phyloP scores from a whole-genome alignment of 2,888 invertebrate species.

The Drosophila yooni region DNA sequence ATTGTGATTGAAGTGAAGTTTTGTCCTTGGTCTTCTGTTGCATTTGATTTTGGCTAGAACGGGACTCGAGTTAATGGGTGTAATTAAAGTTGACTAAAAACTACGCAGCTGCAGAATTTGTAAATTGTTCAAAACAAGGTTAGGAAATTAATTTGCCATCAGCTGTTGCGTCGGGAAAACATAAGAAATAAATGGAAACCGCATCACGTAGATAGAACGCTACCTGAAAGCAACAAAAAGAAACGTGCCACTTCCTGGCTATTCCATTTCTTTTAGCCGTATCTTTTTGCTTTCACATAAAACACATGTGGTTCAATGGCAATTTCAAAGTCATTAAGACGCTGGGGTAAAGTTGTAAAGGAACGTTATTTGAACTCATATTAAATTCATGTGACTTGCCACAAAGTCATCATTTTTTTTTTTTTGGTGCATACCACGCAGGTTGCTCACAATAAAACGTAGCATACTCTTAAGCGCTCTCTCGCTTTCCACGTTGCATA shows the following conservation, averaged over 20 bases:
- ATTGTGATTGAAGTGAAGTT: neutral
- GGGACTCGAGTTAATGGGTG: neutral
- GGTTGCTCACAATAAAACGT: conserved; percentile 27
- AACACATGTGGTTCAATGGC: conserved; percentile 25
- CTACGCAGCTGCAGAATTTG: neutral
- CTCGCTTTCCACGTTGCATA: neutral
- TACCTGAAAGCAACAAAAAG: conserved; percentile 22
- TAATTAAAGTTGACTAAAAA: neutral
- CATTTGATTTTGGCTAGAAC: conserved; percentile 1
- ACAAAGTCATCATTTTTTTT: conserved; percentile 45
- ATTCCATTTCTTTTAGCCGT: conserved; percentile 3
- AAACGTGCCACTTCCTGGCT: conserved; percentile 38
- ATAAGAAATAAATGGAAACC: neutral
- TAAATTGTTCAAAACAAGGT: neutral
- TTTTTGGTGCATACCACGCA: conserved; percentile 2
- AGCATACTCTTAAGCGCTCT: conserved; percentile 32
- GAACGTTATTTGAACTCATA: conserved; percentile 41
- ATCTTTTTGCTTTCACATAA: conserved; percentile 21
- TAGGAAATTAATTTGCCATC: conserved; percentile 42
- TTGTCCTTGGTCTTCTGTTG: neutral
- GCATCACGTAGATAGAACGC: conserved; percentile 5
- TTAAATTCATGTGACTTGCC: conserved; percentile 43
- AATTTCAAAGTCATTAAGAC: conserved; percentile 76
- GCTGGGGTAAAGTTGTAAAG: conserved; percentile 32
- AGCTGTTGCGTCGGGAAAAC: conserved; percentile 2